Percentiles rank a stretch among this genome's conserved stretches.
phyloP scores from a whole-genome alignment of 2,888 invertebrate species.

The Ophion ellenae region DNA sequence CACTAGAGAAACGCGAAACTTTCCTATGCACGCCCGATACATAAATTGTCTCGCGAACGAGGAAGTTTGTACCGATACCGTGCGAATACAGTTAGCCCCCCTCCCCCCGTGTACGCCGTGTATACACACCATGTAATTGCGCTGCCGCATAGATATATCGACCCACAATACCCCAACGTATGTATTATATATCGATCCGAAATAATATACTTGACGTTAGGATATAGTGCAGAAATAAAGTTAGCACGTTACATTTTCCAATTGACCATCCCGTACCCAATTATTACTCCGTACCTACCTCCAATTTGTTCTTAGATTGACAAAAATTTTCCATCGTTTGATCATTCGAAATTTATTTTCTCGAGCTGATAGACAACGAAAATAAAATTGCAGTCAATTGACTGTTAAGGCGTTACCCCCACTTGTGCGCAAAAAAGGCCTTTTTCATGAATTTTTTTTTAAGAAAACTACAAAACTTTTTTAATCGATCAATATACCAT shows the following conservation, averaged over 20 bases:
- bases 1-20: constrained; percentile 53
- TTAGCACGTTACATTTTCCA: neutral
- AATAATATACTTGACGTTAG: constrained; percentile 35
- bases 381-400: no score
- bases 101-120: no score
- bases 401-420: no score
- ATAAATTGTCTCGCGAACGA: constrained; percentile 58
- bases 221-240: constrained; percentile 24
- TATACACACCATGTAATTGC: no score
- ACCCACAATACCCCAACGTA: neutral
- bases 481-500: no score
- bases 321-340: neutral
- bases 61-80: constrained; percentile 56
- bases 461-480: no score
- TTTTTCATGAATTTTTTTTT: no score
- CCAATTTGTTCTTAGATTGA: neutral
- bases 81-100: constrained; percentile 50
- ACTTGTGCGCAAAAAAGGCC: no score
- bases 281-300: no score
- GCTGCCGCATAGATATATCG: neutral
- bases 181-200: constrained; percentile 9
- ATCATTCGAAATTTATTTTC: neutral
- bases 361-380: no score
- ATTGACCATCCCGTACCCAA: no score
- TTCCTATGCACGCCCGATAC: constrained; percentile 57